These are phyloP conservation scores for Ceratina japonica DNA, from an alignment of 1,140 invertebrate genomes.

Conservation along the genomic window DNA sequence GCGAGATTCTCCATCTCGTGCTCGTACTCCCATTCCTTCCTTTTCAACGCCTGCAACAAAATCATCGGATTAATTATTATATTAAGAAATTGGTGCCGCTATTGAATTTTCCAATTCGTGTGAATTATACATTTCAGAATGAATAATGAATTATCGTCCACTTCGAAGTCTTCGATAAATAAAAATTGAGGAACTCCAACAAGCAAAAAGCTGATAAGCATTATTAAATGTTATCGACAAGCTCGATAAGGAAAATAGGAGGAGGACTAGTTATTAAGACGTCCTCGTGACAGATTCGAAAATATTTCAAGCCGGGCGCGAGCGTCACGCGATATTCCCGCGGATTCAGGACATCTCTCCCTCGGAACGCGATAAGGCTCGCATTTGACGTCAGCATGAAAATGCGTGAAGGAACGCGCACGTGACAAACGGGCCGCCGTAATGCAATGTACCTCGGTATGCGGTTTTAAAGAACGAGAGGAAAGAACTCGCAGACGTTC, in stretches of 20 bases:
- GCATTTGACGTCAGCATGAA: conserved; percentile 26
- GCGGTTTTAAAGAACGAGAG: neutral
- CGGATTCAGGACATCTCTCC: conserved; percentile 39
- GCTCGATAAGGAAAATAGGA: too few species aligned
- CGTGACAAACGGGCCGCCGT: conserved; percentile 10
- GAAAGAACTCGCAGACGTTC: neutral
- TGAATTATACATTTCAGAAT: too few species aligned
- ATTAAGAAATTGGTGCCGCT: neutral
- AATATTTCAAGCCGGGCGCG: neutral
- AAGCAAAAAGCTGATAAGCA: too few species aligned
- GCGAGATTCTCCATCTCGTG: conserved; percentile 92
- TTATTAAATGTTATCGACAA: too few species aligned
- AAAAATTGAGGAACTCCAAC: too few species aligned
- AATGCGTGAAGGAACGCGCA: conserved; percentile 18
- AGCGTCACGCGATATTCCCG: conserved; percentile 23
- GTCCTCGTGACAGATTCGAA: conserved; percentile 18
- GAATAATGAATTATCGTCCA: too few species aligned
- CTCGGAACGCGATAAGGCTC: conserved; percentile 40
- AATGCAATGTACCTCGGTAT: neutral
- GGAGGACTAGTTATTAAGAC: neutral
- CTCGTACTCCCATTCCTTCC: conserved; percentile 90
- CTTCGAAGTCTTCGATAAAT: too few species aligned
- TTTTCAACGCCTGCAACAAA: conserved; percentile 82
- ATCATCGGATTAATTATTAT: neutral
- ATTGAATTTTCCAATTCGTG: too few species aligned